Evolutionary conservation across 2,113 vertebrate genomes (phyloP).

Genomic region (Mustela lutreola): DNA sequence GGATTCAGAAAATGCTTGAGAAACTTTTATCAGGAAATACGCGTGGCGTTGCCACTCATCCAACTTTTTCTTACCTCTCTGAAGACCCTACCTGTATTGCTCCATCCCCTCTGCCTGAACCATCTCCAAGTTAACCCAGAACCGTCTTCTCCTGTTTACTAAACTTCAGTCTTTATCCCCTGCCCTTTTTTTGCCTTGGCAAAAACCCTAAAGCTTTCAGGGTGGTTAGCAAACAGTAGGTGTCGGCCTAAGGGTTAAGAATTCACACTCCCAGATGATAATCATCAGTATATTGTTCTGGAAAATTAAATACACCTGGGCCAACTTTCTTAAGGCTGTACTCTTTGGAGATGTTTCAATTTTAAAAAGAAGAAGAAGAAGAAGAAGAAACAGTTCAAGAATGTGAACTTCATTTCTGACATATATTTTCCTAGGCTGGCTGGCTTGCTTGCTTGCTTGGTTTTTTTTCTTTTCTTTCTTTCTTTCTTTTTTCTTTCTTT

Average conservation of each 20-base stretch:
- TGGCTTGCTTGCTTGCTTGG: background rate
- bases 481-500: background rate
- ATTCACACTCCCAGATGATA: constrained; percentile 77
- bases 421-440: constrained; percentile 65
- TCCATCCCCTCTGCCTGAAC: background rate
- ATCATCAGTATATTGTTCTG: constrained; percentile 77
- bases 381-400: constrained; percentile 67
- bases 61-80: background rate
- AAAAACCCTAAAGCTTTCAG: background rate
- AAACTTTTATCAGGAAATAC: background rate
- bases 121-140: background rate
- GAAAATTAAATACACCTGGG: constrained; percentile 81
- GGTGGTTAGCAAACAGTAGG: constrained; percentile 64
- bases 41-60: rapidly evolving
- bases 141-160: constrained; percentile 1
- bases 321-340: constrained; percentile 79
- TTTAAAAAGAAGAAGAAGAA: background rate
- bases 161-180: background rate
- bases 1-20: background rate
- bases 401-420: constrained; percentile 80
- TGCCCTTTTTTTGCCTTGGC: constrained; percentile 66
- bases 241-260: constrained; percentile 75
- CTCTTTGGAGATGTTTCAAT: constrained; percentile 80
- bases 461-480: background rate
- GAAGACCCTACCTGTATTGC: background rate